Evolutionary conservation across 2,797 vertebrate species (phyloP).

Genomic region (Platyrinchus mystaceus): DNA sequence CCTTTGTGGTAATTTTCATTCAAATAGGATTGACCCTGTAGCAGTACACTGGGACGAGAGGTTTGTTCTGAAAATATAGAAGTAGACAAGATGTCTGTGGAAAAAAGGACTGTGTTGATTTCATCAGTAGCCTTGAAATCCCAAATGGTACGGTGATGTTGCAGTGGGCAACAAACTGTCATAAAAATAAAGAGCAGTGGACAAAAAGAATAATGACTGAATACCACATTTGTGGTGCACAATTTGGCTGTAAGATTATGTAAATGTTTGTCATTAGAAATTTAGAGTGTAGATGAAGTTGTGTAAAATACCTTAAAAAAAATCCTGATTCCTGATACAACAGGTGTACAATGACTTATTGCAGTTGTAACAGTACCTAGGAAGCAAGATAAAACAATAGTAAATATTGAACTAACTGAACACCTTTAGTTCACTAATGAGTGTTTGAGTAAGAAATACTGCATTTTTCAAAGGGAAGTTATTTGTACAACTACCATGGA

Average conservation of each 20-base stretch:
- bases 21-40: slow-evolving; percentile 14
- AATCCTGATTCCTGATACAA: slow-evolving; percentile 80
- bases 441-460: slow-evolving; percentile 75
- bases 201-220: slow-evolving; percentile 43
- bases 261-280: slow-evolving; percentile 55
- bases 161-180: slow-evolving; percentile 9
- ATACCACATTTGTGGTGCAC: slow-evolving; percentile 2
- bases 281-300: slow-evolving; percentile 59
- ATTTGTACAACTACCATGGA: slow-evolving; percentile 78
- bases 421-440: slow-evolving; percentile 72
- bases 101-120: slow-evolving; percentile 26
- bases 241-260: slow-evolving; percentile 59
- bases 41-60: background rate
- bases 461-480: slow-evolving; percentile 74
- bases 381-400: slow-evolving; percentile 77
- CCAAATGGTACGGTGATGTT: slow-evolving; percentile 19
- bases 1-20: slow-evolving; percentile 19
- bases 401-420: slow-evolving; percentile 74
- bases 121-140: slow-evolving; percentile 41
- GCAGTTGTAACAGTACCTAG: slow-evolving; percentile 83
- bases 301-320: slow-evolving; percentile 62
- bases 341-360: slow-evolving; percentile 81
- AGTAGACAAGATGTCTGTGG: slow-evolving; percentile 11
- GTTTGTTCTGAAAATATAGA: slow-evolving; percentile 45
- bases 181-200: slow-evolving; percentile 35